phyloP scores from a whole-genome alignment of 1,140 invertebrate genomes.

The Stegodyphus mimosarum region DNA sequence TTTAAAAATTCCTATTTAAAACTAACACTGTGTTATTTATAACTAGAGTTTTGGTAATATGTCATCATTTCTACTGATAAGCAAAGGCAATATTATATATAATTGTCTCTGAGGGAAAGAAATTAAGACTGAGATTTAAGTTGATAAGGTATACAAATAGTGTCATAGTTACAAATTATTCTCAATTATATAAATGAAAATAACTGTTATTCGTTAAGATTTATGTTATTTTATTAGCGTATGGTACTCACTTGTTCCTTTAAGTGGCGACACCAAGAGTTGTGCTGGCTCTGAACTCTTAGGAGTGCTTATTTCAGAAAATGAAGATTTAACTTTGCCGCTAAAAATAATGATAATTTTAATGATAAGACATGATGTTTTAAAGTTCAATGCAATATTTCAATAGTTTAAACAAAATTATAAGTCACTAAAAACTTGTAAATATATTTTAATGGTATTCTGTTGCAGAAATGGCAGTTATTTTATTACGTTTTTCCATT shows the following conservation, averaged over 20 bases:
- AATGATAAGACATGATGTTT: background rate
- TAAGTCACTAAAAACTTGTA: background rate
- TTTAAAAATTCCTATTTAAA: no score
- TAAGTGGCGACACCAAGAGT: conserved; percentile 27
- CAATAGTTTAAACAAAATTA: background rate
- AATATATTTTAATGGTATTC: background rate
- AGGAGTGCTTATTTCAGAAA: conserved; percentile 20
- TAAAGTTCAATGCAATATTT: background rate
- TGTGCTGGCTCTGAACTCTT: conserved; percentile 29
- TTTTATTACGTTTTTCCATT: background rate
- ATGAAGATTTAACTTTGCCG: conserved; percentile 35
- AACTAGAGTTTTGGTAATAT: no score
- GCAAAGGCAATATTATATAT: no score
- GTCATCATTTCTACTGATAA: no score
- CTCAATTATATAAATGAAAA: no score
- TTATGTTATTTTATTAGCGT: no score
- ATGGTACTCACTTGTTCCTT: conserved; percentile 28
- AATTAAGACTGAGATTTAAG: no score
- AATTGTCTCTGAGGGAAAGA: no score
- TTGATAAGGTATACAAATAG: no score
- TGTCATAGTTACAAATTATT: no score
- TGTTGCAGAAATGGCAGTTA: background rate
- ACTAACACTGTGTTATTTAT: no score
- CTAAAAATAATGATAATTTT: conserved; percentile 8
- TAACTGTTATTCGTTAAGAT: no score